A percentile compares a stretch with the other conserved stretches of the same genome.
Conservation (phyloP, 2,797 vertebrate species). For the Otolemur crassicaudatus region DNA sequence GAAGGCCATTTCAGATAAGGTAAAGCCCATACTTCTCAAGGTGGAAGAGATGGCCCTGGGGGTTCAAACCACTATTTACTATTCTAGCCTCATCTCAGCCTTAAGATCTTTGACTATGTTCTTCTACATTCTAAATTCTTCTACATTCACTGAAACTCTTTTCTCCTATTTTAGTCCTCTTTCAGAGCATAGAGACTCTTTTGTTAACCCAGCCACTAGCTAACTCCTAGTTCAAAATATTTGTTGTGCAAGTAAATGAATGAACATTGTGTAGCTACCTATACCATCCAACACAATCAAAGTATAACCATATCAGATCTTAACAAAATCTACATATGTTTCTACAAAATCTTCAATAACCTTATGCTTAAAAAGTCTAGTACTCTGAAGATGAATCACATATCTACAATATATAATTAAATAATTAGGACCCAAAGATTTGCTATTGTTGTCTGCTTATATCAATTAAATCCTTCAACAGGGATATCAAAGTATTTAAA, state of each 20-base stretch:
- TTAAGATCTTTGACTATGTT: background rate
- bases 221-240: background rate
- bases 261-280: background rate
- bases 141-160: background rate
- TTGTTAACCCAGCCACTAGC: background rate
- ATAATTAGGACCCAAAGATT: slow-evolving; percentile 3
- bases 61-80: background rate
- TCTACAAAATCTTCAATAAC: background rate
- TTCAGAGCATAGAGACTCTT: background rate
- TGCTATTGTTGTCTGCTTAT: background rate
- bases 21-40: background rate
- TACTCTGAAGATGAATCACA: background rate
- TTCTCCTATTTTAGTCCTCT: background rate
- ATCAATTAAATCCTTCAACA: slow-evolving; percentile 60
- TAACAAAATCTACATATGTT: background rate
- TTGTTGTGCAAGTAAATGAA: background rate
- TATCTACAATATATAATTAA: background rate
- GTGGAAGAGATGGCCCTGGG: background rate
- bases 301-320: background rate
- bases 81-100: background rate
- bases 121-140: background rate
- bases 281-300: background rate
- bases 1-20: background rate
- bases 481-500: slow-evolving; percentile 26
- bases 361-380: background rate